phyloP scores from a whole-genome alignment of 2,113 vertebrate genomes.

The Sylvia atricapilla region DNA sequence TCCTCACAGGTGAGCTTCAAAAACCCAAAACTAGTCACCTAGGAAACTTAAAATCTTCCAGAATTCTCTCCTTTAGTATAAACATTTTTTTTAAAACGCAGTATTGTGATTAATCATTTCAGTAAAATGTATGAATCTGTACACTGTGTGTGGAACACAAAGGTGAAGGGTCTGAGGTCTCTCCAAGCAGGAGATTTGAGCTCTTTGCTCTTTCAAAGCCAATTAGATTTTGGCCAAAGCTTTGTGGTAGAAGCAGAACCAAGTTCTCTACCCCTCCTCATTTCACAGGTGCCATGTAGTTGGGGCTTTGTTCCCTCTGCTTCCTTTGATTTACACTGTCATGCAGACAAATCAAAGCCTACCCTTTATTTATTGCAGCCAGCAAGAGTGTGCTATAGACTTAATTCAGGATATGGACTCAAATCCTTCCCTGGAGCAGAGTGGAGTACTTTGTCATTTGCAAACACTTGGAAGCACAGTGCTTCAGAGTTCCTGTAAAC shows the following conservation, averaged over 20 bases:
- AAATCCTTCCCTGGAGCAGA: slow-evolving; percentile 27
- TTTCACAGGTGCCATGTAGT: neutral
- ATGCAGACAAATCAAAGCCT: slow-evolving; percentile 37
- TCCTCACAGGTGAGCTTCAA: neutral
- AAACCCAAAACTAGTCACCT: neutral
- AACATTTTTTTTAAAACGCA: neutral
- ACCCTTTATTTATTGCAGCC: slow-evolving; percentile 45
- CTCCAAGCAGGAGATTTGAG: neutral
- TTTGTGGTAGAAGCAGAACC: neutral
- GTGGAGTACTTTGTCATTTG: slow-evolving; percentile 27
- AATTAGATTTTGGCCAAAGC: neutral
- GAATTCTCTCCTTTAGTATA: neutral
- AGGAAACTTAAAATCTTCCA: neutral
- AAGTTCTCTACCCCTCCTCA: neutral
- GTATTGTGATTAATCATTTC: neutral
- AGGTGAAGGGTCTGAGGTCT: neutral
- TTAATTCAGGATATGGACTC: slow-evolving; percentile 57
- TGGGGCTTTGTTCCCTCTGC: neutral
- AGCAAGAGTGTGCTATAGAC: neutral
- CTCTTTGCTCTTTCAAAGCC: neutral
- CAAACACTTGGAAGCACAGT: slow-evolving; percentile 28
- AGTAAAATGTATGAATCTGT: neutral
- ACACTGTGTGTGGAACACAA: neutral
- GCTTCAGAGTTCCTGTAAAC: slow-evolving; percentile 44
- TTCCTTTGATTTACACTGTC: slow-evolving; percentile 32